These are phyloP conservation scores for Spodoptera frugiperda DNA, from an alignment of 1,140 invertebrate genomes.

Conservation along the genomic window DNA sequence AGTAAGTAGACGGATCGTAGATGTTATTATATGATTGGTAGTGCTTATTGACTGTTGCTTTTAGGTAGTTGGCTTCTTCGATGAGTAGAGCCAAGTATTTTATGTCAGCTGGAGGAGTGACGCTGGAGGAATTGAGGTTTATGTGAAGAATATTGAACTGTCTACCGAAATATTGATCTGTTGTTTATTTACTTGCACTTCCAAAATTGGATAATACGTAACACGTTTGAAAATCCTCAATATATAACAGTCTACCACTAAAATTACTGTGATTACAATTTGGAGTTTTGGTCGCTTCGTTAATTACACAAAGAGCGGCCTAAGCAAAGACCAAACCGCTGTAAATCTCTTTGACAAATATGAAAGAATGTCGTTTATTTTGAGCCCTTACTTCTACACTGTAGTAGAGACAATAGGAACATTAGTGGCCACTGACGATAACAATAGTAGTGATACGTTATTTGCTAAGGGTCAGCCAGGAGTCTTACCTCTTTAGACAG, in stretches of 20 bases:
- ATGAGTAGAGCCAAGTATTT: slow-evolving; percentile 16
- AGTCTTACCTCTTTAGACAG: not conserved
- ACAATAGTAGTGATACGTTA: not conserved
- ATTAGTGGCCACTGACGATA: not conserved
- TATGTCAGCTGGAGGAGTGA: slow-evolving; percentile 11
- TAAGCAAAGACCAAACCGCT: slow-evolving; percentile 20
- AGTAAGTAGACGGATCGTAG: slow-evolving; percentile 63
- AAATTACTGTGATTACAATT: not conserved
- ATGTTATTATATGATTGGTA: slow-evolving; percentile 49
- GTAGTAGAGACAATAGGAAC: not conserved
- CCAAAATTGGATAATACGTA: slow-evolving; percentile 1
- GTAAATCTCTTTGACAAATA: slow-evolving; percentile 27
- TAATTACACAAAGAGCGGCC: slow-evolving; percentile 20
- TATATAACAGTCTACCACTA: not conserved
- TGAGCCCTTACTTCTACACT: not conserved
- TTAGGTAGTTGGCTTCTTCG: slow-evolving; percentile 31
- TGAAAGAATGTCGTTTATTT: slow-evolving; percentile 18
- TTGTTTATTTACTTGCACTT: slow-evolving; percentile 27
- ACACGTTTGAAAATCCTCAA: not conserved
- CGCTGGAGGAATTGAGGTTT: not conserved
- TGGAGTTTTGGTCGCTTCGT: not conserved
- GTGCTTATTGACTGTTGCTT: slow-evolving; percentile 47
- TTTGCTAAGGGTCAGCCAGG: not conserved
- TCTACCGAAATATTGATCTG: slow-evolving; percentile 33
- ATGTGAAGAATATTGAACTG: slow-evolving; percentile 18